Evolutionary conservation across 2,113 vertebrate species (phyloP), one percentile per base, ranked within the genome.

Genomic region (Herpailurus yagouaroundi): DNA sequence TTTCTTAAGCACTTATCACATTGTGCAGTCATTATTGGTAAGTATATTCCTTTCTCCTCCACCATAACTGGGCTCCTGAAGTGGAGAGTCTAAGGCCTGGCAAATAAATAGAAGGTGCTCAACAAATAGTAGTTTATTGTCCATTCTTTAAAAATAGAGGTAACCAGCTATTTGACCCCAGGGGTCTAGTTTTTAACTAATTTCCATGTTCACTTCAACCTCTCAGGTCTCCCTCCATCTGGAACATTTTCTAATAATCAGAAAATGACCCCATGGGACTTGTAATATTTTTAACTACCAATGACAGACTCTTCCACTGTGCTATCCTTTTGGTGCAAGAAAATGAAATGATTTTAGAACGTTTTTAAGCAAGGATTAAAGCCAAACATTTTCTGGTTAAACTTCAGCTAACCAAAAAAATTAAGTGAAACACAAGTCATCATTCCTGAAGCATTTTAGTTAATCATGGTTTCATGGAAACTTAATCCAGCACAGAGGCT

Each of bases 301-400:
- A 55, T 45, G 88, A 90, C 38, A 76, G 81, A 94, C 23, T 83
- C 94, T 92, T 95, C 41, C 89, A 86, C 31, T 52, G 14, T 48
- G 69, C n/a, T 89, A 55, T 83, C 66, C 27, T 97, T 94, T 90
- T 73, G 18, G 55, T 88, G n/a, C 9, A 94, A 95, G 41, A 90
- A 97, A 95, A 91, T n/a, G 13, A 92, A 95, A 76, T 12, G 31
- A 94, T 48, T 94, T 96, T 96, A 74, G 33, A 91, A 95, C 45
- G 4, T 85, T 94, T 97, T 92, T 91, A 71, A 95, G 76, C 45
- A 60, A 73, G 14, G 33, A 84, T 68, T 84, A 87, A 97, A 96
- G 92, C 69, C 95, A 93, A 88, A 50, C 87, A 63, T 64, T 91
- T 94, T 94, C 87, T 96, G 69, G 69, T 90, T 97, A 88, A 95